These are phyloP conservation scores for Clarias platycephalus DNA, from an alignment of 2,797 vertebrate genomes.

Conservation along the genomic window DNA sequence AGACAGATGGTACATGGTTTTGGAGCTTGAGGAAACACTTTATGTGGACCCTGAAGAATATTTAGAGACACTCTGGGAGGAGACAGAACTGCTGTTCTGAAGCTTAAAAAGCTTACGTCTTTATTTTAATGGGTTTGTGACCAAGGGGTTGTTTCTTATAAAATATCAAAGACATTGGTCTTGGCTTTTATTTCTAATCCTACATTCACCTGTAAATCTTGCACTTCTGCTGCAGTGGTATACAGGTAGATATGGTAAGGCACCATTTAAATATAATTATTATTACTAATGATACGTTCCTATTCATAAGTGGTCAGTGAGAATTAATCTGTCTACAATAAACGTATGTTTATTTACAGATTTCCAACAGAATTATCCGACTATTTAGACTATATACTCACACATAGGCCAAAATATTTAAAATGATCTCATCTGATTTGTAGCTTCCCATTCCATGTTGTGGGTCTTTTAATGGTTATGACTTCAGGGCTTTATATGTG, in stretches of 20 bases:
- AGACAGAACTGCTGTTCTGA: slow-evolving; percentile 50
- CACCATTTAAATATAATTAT: background rate
- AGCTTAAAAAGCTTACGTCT: slow-evolving; percentile 79
- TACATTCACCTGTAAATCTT: slow-evolving; percentile 57
- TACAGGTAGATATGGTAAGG: slow-evolving; percentile 13
- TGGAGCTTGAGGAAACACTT: slow-evolving; percentile 64
- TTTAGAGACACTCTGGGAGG: slow-evolving; percentile 68
- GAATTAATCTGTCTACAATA: background rate
- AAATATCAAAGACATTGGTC: slow-evolving; percentile 60
- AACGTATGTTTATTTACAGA: background rate
- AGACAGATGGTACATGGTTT: slow-evolving; percentile 59
- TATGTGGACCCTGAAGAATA: slow-evolving; percentile 75
- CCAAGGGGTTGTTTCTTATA: slow-evolving; percentile 59
- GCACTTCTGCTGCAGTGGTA: slow-evolving; percentile 28
- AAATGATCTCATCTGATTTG: slow-evolving; percentile 19
- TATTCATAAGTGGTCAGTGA: background rate
- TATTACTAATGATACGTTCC: background rate
- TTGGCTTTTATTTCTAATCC: slow-evolving; percentile 52
- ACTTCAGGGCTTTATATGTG: slow-evolving; percentile 20
- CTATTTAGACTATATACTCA: background rate
- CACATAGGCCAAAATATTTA: background rate
- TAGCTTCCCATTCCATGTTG: slow-evolving; percentile 9
- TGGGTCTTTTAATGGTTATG: slow-evolving; percentile 19
- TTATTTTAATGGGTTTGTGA: slow-evolving; percentile 83
- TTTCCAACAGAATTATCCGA: background rate